These are phyloP conservation scores for Clarias macrocephalus DNA, from an alignment of 2,113 vertebrate genomes.

Conservation along the genomic window DNA sequence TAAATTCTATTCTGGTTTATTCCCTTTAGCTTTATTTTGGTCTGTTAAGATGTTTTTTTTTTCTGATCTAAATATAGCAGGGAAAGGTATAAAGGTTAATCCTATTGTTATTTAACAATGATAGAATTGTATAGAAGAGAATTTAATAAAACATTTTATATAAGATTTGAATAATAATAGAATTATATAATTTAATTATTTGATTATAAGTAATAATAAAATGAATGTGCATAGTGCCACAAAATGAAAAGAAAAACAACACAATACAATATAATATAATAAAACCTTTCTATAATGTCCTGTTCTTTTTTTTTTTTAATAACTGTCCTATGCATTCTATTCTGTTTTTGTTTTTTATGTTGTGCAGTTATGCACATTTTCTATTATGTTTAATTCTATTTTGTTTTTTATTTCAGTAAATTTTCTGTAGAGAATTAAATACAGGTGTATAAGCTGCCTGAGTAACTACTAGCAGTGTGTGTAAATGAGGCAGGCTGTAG, in stretches of 20 bases:
- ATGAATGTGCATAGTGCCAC: too few species aligned
- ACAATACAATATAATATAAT: too few species aligned
- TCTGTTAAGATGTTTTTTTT: neutral
- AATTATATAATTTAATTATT: too few species aligned
- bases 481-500: neutral
- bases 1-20: neutral
- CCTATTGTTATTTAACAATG: too few species aligned
- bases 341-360: neutral
- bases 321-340: neutral
- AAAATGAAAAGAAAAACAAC: too few species aligned
- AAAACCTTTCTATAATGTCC: neutral
- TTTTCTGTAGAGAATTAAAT: too few species aligned
- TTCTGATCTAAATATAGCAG: neutral
- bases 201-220: too few species aligned
- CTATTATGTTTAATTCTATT: neutral
- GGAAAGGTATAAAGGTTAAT: too few species aligned
- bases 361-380: neutral
- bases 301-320: neutral
- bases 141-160: too few species aligned
- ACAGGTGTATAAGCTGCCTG: neutral
- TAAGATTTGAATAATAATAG: too few species aligned
- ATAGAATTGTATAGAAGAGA: too few species aligned
- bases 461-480: neutral
- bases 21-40: neutral
- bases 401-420: too few species aligned